phyloP scores from a whole-genome alignment of 2,113 vertebrate species.

The Fulica atra region DNA sequence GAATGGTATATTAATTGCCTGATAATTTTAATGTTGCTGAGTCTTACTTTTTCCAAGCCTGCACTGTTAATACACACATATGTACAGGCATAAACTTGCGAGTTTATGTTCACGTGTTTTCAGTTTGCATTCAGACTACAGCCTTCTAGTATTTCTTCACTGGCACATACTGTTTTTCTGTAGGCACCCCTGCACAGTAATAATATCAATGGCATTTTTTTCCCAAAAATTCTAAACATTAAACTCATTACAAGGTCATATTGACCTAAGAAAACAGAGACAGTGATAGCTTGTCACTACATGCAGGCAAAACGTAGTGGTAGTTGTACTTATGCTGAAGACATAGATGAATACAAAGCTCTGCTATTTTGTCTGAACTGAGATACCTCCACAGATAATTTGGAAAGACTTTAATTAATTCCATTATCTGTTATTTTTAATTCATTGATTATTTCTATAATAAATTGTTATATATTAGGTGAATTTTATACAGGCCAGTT shows the following conservation, averaged over 20 bases:
- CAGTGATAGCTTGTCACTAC: not conserved
- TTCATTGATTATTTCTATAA: not conserved
- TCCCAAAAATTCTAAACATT: fast-evolving
- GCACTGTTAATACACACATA: not conserved
- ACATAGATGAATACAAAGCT: not conserved
- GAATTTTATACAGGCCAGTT: not conserved
- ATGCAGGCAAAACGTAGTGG: not conserved
- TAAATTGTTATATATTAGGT: not conserved
- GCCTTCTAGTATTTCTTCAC: not conserved
- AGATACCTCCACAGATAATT: not conserved
- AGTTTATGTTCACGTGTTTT: not conserved
- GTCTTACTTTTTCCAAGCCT: not conserved
- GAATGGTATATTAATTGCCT: not conserved
- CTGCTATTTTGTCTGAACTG: not conserved
- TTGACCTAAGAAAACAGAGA: not conserved
- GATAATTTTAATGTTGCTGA: not conserved
- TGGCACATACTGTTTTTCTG: not conserved
- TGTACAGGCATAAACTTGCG: not conserved
- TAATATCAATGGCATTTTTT: fast-evolving
- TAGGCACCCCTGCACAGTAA: not conserved
- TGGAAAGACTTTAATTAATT: not conserved
- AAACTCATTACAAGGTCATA: not conserved
- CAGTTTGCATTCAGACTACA: not conserved
- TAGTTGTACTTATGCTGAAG: not conserved
- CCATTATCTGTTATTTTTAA: not conserved